Conservation (phyloP, 2,888 invertebrate species). For the Thera obeliscata region DNA sequence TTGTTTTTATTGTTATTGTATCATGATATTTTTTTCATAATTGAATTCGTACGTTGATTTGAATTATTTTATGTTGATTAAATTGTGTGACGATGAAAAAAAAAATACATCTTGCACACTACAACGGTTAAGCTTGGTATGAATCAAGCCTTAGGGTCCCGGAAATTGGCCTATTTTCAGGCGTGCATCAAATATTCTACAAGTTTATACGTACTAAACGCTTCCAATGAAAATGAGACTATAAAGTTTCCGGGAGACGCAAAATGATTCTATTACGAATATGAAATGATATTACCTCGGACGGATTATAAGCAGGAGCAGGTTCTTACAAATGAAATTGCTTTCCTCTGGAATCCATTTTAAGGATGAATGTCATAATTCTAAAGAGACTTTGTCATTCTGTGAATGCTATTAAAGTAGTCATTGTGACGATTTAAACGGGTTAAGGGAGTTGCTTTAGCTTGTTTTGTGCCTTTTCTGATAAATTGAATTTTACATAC, state of each 20-base stretch:
- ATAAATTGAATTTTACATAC: conserved; percentile 11
- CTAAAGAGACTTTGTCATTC: conserved; percentile 79
- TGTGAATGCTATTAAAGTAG: conserved; percentile 38
- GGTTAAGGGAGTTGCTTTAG: conserved; percentile 29
- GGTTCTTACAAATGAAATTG: conserved; percentile 84
- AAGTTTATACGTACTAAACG: conserved; percentile 83
- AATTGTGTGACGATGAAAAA: too few species aligned
- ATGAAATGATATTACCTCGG: conserved; percentile 84
- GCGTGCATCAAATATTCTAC: conserved; percentile 80
- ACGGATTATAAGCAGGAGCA: conserved; percentile 84
- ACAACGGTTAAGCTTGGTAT: conserved; percentile 9
- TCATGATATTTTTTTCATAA: too few species aligned
- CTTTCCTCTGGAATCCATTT: conserved; percentile 83
- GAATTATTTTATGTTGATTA: too few species aligned
- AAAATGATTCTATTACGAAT: conserved; percentile 84
- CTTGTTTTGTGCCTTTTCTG: not conserved
- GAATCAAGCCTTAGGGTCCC: conserved; percentile 49
- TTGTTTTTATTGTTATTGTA: too few species aligned
- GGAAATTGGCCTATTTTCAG: conserved; percentile 73
- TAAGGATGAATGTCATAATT: conserved; percentile 82
- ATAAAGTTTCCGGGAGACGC: conserved; percentile 82
- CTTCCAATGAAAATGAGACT: conserved; percentile 84
- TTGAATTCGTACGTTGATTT: too few species aligned
- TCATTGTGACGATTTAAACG: conserved; percentile 38
- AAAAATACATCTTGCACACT: not conserved